A percentile compares a stretch with the other conserved stretches of the same genome.
Conservation (phyloP, 1,140 invertebrate species). For the Cepaea nemoralis region DNA sequence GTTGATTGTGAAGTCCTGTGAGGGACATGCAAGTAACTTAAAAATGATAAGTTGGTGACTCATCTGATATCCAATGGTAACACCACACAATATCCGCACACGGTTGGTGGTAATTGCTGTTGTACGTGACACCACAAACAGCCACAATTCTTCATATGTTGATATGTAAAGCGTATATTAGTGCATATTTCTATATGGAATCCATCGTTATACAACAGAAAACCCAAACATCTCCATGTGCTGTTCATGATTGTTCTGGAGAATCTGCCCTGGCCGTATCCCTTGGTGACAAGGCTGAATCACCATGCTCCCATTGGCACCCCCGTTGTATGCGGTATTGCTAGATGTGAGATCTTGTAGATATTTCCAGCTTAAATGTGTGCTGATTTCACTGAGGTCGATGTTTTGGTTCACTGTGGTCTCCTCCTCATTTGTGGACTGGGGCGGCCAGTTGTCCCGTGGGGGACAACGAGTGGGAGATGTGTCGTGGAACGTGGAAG, state of each 20-base stretch:
- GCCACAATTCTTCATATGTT: too few relatives aligned
- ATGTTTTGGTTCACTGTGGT: constrained; percentile 21
- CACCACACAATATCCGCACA: too few relatives aligned
- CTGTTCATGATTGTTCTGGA: constrained; percentile 13
- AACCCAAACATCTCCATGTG: constrained; percentile 44
- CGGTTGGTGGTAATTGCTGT: too few relatives aligned
- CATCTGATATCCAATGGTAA: too few relatives aligned
- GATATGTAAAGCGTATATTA: too few relatives aligned
- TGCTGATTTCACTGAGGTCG: constrained; percentile 45
- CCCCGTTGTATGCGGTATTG: neutral
- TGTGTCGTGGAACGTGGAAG: neutral
- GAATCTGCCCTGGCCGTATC: constrained; percentile 39
- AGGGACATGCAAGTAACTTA: too few relatives aligned
- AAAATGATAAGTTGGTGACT: too few relatives aligned
- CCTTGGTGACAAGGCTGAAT: constrained; percentile 39
- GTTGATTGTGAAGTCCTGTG: too few relatives aligned
- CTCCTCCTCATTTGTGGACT: neutral
- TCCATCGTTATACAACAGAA: constrained; percentile 45
- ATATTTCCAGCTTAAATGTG: constrained; percentile 46
- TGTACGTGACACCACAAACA: too few relatives aligned
- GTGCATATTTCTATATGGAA: neutral
- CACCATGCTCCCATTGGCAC: neutral
- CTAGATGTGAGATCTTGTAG: constrained; percentile 42
- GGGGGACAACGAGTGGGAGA: constrained; percentile 7
- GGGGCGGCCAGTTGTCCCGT: constrained; percentile 14